Evolutionary conservation across 2,113 vertebrate genomes (phyloP), one percentile per base, ranked within the genome.

Genomic region (Nycticryphes semicollaris): DNA sequence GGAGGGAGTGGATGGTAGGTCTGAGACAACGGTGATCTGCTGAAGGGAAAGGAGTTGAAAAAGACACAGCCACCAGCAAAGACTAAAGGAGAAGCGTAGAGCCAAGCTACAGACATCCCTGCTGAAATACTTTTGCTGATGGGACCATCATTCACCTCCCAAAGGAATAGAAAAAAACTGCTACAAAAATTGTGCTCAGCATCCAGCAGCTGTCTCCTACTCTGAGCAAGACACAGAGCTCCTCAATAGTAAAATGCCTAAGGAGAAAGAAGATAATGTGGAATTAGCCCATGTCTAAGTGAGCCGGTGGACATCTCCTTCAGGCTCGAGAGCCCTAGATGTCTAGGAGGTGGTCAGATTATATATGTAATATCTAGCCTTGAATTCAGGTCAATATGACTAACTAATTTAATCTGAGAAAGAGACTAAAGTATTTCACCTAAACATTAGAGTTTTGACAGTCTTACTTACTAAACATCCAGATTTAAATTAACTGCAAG

Each of bases 321-420:
- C 50, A 28, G 51, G n/a, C 33, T 47, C 28, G 10, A 31, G 41
- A 89, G 59, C 39, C 22, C 45, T n/a, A 37, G 39, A 2, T 24
- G 30, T 47, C 66, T 43, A 45, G 43, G 24, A 68, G 27, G 22
- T 3, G 12, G 1, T 35, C 62, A 14, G 76, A 23, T 74, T 10
- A 10, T 22, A 5, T 5, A 9, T 2, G 5, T 0, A 25, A 14
- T 18, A 82, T 35, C 19, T 2, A 62, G 1, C 30, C 62, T 39
- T 16, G 48, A 33, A 70, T 20, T 30, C 59, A 23, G 37, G 41
- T 41, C 13, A 33, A 81, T 43, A 27, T 0, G 2, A 4, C 10
- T 3, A 5, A 39, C 3, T 31, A 41, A 27, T 37, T 60, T 50
- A 19, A 68, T 8, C 57, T 17, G 62, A 56, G 25, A 74, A 31